Evolutionary conservation across 2,797 vertebrate species (phyloP).

Genomic region (Myripristis jacobus): DNA sequence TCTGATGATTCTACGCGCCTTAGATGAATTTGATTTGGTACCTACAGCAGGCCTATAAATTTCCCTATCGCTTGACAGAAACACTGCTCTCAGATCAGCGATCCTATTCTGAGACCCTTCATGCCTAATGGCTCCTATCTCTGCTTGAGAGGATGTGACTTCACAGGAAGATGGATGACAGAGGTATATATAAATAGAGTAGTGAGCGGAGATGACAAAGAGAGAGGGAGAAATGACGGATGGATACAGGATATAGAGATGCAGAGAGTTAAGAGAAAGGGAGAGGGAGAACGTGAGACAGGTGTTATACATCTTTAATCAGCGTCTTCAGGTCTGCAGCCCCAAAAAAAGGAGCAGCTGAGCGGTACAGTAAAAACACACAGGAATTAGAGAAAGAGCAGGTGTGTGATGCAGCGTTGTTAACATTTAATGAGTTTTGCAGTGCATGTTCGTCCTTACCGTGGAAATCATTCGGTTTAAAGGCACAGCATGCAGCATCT

Average conservation of each 20-base stretch:
- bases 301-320: conserved; percentile 58
- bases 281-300: conserved; percentile 11
- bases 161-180: conserved; percentile 73
- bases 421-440: neutral
- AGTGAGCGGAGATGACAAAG: conserved; percentile 46
- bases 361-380: conserved; percentile 3
- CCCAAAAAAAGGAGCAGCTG: conserved; percentile 40
- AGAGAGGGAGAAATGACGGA: conserved; percentile 54
- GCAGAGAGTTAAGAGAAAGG: conserved; percentile 42
- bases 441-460: conserved; percentile 4
- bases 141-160: conserved; percentile 49
- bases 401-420: no score
- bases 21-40: conserved; percentile 10
- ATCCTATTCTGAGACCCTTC: conserved; percentile 51
- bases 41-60: conserved; percentile 36
- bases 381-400: neutral
- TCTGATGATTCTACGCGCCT: conserved; percentile 11
- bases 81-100: conserved; percentile 40
- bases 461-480: neutral
- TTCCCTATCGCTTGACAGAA: conserved; percentile 24
- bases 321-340: conserved; percentile 39
- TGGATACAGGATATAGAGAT: conserved; percentile 67
- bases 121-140: conserved; percentile 44
- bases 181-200: conserved; percentile 74
- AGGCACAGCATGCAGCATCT: neutral